Conservation (phyloP, 1,140 invertebrate species). For the Agrypnia vestita region DNA sequence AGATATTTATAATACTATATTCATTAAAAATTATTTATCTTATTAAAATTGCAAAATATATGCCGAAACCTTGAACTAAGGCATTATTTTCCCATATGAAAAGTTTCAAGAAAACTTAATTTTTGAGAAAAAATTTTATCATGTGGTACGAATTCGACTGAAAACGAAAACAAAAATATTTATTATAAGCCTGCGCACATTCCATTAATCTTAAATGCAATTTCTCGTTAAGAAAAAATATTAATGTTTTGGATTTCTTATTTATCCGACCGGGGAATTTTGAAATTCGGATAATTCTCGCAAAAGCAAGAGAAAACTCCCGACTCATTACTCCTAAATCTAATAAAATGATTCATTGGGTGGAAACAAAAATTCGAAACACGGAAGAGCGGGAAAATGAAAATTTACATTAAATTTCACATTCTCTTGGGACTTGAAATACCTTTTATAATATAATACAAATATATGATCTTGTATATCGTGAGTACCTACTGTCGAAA, state of each 20-base stretch:
- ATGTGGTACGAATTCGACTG: background rate
- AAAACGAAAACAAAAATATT: background rate
- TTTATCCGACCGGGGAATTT: background rate
- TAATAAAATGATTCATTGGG: slow-evolving; percentile 9
- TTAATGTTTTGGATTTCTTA: background rate
- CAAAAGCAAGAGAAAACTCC: background rate
- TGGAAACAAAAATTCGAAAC: background rate
- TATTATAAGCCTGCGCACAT: background rate
- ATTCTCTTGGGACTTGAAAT: background rate
- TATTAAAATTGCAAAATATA: too few relatives aligned
- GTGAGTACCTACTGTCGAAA: background rate
- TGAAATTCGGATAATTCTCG: background rate
- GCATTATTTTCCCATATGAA: too few relatives aligned
- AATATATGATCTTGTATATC: background rate
- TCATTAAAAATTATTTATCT: too few relatives aligned
- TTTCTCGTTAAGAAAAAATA: background rate
- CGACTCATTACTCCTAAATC: background rate
- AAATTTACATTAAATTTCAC: background rate
- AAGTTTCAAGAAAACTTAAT: too few relatives aligned
- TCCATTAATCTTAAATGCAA: background rate
- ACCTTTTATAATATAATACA: background rate
- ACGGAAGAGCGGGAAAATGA: background rate
- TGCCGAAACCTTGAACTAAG: too few relatives aligned
- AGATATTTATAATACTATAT: too few relatives aligned
- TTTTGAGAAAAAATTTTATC: too few relatives aligned